phyloP scores from a whole-genome alignment of 2,888 invertebrate genomes.

The Drosophila pseudotalamancana region DNA sequence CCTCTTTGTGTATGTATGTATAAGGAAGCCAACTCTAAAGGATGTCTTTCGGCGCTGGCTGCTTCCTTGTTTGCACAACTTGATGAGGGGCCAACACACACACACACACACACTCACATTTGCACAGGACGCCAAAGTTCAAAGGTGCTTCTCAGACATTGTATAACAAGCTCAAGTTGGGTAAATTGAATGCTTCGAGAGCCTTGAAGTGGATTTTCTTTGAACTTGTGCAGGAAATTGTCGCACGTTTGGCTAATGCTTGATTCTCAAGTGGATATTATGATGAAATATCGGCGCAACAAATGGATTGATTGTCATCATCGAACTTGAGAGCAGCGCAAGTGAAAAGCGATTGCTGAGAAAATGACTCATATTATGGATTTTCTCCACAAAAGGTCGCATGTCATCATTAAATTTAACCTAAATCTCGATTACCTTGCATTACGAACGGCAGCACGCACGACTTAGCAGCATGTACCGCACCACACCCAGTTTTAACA shows the following conservation, averaged over 20 bases:
- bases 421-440: conserved; percentile 74
- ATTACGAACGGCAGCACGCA: conserved; percentile 40
- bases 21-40: conserved; percentile 47
- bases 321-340: neutral
- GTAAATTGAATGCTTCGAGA: conserved; percentile 60
- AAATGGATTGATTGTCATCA: conserved; percentile 29
- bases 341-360: neutral
- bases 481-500: conserved; percentile 72
- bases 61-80: conserved; percentile 65
- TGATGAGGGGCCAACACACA: conserved; percentile 18
- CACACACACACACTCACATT: neutral
- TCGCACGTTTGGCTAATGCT: conserved; percentile 43
- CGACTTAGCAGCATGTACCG: conserved; percentile 16
- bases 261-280: conserved; percentile 47
- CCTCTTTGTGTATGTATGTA: conserved; percentile 21
- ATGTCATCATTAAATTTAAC: conserved; percentile 79
- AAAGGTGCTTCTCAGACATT: conserved; percentile 64
- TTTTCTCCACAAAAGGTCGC: conserved; percentile 68
- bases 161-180: conserved; percentile 64
- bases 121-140: conserved; percentile 55
- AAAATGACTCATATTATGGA: conserved; percentile 72
- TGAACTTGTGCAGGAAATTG: conserved; percentile 61
- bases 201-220: conserved; percentile 64
- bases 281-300: conserved; percentile 36
- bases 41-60: conserved; percentile 36